These are phyloP conservation scores for Andrena praecox DNA, from an alignment of 2,888 invertebrate species.

Conservation along the genomic window DNA sequence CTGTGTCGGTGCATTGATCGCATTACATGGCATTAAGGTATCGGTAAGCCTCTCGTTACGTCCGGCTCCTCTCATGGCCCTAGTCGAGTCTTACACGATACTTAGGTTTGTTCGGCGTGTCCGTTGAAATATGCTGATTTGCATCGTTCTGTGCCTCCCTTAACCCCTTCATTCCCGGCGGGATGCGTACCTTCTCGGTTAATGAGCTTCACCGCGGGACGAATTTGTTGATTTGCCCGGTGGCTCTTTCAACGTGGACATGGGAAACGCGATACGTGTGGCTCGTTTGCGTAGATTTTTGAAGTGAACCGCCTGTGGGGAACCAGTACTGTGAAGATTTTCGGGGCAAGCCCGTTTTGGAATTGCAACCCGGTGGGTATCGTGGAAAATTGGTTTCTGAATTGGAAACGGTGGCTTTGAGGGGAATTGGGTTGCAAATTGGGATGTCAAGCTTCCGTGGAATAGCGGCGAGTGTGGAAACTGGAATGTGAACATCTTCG, in stretches of 20 bases:
- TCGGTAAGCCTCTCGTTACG: conserved; percentile 80
- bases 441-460: not conserved
- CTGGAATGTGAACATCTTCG: no score
- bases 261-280: not conserved
- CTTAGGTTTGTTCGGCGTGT: conserved; percentile 70
- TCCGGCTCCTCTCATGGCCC: conserved; percentile 58
- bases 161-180: not conserved
- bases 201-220: not conserved
- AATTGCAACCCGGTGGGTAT: no score
- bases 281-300: no score
- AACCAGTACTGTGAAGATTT: no score
- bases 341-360: no score
- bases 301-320: no score
- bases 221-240: not conserved
- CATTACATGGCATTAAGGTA: conserved; percentile 84
- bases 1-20: conserved; percentile 81
- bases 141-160: not conserved
- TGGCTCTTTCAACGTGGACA: not conserved
- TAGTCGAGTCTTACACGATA: conserved; percentile 75
- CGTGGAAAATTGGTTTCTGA: not conserved
- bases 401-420: conserved; percentile 25
- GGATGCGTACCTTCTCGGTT: not conserved
- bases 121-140: conserved; percentile 60
- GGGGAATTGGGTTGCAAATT: conserved; percentile 37
- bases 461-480: no score